Evolutionary conservation across 2,113 vertebrate species (phyloP).

Genomic region (Aspidoscelis tigris): DNA sequence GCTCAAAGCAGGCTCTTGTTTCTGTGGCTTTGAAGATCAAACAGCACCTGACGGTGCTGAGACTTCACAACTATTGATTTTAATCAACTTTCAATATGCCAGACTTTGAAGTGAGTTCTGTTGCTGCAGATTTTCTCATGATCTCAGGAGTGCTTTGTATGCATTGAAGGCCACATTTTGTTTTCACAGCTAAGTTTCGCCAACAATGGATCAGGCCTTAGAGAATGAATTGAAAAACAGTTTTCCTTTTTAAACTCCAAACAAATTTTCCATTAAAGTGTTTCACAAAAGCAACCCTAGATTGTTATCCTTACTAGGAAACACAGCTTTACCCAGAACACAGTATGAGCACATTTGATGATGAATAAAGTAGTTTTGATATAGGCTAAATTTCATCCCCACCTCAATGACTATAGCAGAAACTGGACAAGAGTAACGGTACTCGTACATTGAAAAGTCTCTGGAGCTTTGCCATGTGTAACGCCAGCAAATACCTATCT

Average conservation of each 20-base stretch:
- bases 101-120: background rate
- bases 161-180: background rate
- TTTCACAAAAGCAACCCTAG: background rate
- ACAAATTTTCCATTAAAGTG: background rate
- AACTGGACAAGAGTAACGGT: too few species aligned
- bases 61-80: slow-evolving; percentile 26
- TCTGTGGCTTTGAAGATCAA: background rate
- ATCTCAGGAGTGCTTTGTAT: background rate
- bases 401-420: too few species aligned
- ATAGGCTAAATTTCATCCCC: too few species aligned
- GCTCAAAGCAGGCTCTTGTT: slow-evolving; percentile 12
- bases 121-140: slow-evolving; percentile 1
- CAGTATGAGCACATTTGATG: too few species aligned
- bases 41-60: background rate
- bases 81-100: background rate
- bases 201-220: background rate
- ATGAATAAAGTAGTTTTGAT: too few species aligned
- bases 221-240: background rate
- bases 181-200: background rate
- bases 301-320: background rate
- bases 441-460: too few species aligned
- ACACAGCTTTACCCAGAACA: too few species aligned
- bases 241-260: background rate
- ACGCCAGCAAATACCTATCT: too few species aligned
- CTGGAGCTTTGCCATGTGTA: too few species aligned